Conservation (phyloP, 2,797 vertebrate species). For the Neopelma chrysocephalum region DNA sequence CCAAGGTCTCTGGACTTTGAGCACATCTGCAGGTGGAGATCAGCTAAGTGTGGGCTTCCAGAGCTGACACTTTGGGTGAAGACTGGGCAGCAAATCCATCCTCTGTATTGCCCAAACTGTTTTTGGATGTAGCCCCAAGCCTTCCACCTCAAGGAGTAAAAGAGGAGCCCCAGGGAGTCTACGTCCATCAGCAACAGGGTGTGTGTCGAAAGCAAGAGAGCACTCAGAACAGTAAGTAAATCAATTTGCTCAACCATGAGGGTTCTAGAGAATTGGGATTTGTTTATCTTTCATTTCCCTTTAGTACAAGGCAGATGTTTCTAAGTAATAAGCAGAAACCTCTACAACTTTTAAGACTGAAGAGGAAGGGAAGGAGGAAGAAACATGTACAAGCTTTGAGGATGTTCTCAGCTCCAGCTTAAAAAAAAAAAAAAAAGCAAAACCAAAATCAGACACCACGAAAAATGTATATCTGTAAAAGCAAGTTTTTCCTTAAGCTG, state of each 20-base stretch:
- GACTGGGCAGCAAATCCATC: background rate
- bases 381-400: slow-evolving; percentile 12
- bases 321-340: slow-evolving; percentile 33
- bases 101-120: background rate
- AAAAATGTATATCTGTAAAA: slow-evolving; percentile 33
- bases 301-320: slow-evolving; percentile 38
- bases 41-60: background rate
- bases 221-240: slow-evolving; percentile 23
- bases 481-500: slow-evolving; percentile 39
- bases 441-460: slow-evolving; percentile 27
- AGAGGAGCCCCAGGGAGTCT: background rate
- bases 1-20: background rate
- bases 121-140: background rate
- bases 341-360: background rate
- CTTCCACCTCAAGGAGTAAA: background rate
- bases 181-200: background rate
- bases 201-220: slow-evolving; percentile 3
- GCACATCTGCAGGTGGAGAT: background rate
- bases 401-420: slow-evolving; percentile 17
- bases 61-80: background rate
- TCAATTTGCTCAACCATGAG: background rate
- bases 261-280: slow-evolving; percentile 14
- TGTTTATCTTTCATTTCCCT: slow-evolving; percentile 47
- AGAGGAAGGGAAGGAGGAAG: background rate
- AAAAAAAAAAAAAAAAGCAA: background rate